Evolutionary conservation across 2,113 vertebrate species (phyloP).

Genomic region (Protobothrops flavoviridis): DNA sequence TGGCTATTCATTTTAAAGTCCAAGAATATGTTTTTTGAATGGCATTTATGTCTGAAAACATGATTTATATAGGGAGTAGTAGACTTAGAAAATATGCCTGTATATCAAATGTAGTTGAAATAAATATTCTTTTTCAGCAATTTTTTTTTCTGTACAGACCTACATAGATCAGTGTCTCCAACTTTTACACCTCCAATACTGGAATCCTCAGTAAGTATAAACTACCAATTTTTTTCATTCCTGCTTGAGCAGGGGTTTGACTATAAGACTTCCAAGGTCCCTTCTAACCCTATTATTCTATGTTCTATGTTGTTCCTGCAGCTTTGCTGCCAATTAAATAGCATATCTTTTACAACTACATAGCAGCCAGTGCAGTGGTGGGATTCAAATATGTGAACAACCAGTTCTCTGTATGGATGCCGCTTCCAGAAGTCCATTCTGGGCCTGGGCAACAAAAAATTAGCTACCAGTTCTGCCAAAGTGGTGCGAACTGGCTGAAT

Average conservation of each 20-base stretch:
- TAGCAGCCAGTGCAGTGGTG: rapidly evolving
- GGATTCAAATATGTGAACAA: too few species aligned
- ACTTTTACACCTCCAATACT: neutral
- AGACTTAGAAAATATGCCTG: rapidly evolving
- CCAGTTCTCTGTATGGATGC: too few species aligned
- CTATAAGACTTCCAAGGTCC: too few species aligned
- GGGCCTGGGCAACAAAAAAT: too few species aligned
- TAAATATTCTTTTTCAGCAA: rapidly evolving
- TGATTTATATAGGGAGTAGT: rapidly evolving
- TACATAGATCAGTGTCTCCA: neutral
- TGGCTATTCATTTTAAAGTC: neutral
- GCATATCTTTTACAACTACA: neutral
- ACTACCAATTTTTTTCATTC: neutral
- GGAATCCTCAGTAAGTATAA: neutral
- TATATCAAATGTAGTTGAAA: neutral
- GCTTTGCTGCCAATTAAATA: neutral
- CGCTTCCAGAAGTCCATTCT: too few species aligned
- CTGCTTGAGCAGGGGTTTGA: too few species aligned
- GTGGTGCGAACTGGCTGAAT: too few species aligned
- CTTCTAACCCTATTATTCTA: too few species aligned
- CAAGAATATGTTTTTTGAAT: neutral
- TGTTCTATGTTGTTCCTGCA: neutral
- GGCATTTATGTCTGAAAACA: neutral
- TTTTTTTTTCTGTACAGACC: neutral
- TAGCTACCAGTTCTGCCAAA: too few species aligned